Base-by-base conservation (phyloP, 2,797 vertebrate species). In the Myripristis murdjan region DNA sequence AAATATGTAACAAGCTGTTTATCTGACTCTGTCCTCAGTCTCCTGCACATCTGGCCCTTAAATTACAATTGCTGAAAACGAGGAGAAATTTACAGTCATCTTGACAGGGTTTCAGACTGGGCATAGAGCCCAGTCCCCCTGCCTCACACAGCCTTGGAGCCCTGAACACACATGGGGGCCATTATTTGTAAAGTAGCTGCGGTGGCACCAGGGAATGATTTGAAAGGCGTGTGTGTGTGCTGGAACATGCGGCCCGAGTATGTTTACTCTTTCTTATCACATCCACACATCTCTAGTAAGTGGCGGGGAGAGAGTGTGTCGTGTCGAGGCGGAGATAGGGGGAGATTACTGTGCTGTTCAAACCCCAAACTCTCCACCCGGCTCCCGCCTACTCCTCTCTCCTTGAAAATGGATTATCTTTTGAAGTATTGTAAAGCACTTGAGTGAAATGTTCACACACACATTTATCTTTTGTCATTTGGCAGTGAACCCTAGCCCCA, bases 171-270 rank as follows among this genome's bases (percentile, higher is more conserved):
- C 93, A 93, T 94, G 94, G 92, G 89, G 91, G 81, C 89, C 88
- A 94, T 95, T 95, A 95, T 92, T 94, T 93, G 86, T 91, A 92
- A 94, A 94, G 93, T 93, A 94, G 92, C 92, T 92, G 87, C 75
- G 87, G 89, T 91, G 93, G 89, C 89, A 91, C 89, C 84, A 82
- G 90, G 89, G 92, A 91, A 93, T 89, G 81, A 87, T 93, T 93
- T 93, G 75, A 92, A 88, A 88, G 70, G 79, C 84, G 84, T 26
- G 69, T 75, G 70, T 67, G 70, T 56, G 59, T 35, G 52, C 63
- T 86, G 65, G 48, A 89, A 91, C 89, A 90, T 83, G 85, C 79
- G 67, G 80, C 87, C 82, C 2, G 63, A 78, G 83, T 89, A 68
- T 91, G 86, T 92, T 94, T 92, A 86, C 85, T 85, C 73, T 70